Evolutionary conservation across 2,888 invertebrate species (phyloP).

Genomic region (Lamproptera curius): DNA sequence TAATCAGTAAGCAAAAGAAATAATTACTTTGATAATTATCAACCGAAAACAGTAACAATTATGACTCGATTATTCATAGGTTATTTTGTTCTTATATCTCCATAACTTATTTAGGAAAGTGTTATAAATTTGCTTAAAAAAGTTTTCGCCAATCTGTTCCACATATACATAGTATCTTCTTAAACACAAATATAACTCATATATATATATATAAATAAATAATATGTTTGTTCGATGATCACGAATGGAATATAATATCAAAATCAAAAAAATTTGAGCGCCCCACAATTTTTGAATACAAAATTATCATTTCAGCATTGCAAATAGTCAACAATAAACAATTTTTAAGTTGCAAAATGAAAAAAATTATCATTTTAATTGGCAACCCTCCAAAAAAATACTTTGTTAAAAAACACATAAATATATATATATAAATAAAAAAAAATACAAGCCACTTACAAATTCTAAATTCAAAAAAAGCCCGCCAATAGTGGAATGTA

Average conservation of each 20-base stretch:
- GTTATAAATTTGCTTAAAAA: no score
- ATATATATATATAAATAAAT: constrained; percentile 21
- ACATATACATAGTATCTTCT: constrained; percentile 26
- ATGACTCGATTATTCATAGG: no score
- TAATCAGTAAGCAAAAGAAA: background rate
- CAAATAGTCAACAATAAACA: background rate
- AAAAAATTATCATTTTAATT: no score
- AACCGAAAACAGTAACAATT: no score
- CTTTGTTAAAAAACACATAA: background rate
- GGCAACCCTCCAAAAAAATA: background rate
- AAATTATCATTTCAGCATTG: background rate
- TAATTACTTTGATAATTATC: no score
- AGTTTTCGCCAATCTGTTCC: constrained; percentile 22
- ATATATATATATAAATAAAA: constrained; percentile 2
- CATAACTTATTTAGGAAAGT: no score
- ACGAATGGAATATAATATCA: constrained; percentile 21
- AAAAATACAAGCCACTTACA: background rate
- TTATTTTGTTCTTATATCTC: no score
- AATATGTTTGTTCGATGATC: constrained; percentile 35
- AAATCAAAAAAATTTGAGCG: constrained; percentile 11
- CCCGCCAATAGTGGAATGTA: constrained; percentile 12
- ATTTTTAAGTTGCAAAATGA: no score
- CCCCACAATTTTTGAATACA: background rate
- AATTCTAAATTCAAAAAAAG: background rate
- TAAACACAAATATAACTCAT: constrained; percentile 9